These are phyloP conservation scores for Copsychus sechellarum DNA, from an alignment of 2,113 vertebrate genomes.

Conservation along the genomic window DNA sequence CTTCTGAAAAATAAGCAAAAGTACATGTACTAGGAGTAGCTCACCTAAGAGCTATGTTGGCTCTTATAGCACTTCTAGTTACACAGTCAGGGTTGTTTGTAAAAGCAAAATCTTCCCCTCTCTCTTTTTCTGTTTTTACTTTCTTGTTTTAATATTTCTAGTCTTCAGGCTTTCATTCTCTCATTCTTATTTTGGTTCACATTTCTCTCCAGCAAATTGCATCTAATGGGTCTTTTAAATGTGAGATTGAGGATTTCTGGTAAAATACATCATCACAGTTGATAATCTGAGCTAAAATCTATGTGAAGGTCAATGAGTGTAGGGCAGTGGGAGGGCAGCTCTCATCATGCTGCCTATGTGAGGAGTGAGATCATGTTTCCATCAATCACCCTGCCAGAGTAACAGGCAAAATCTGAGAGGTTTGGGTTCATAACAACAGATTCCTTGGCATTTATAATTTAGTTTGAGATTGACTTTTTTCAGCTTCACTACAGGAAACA, in stretches of 20 bases:
- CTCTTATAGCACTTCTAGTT: not conserved
- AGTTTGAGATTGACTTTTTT: not conserved
- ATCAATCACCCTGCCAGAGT: not conserved
- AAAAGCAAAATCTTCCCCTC: not conserved
- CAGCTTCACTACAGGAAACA: not conserved
- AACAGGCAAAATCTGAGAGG: not conserved
- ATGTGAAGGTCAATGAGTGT: fast-evolving
- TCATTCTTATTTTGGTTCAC: not conserved
- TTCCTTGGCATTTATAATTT: not conserved
- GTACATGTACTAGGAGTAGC: not conserved
- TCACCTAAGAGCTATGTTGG: not conserved
- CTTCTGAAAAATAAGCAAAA: not conserved
- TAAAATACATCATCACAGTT: not conserved
- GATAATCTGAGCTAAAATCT: not conserved
- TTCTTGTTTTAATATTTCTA: not conserved
- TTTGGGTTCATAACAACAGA: not conserved
- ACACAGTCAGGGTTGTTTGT: not conserved
- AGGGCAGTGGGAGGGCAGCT: not conserved
- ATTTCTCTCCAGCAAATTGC: not conserved
- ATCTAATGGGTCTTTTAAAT: not conserved
- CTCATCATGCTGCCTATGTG: not conserved
- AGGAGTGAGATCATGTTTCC: not conserved
- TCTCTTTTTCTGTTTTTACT: not conserved
- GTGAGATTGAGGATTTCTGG: not conserved
- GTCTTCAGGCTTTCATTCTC: not conserved